Conservation (phyloP, 2,113 vertebrate species). For the Petromus typicus region DNA sequence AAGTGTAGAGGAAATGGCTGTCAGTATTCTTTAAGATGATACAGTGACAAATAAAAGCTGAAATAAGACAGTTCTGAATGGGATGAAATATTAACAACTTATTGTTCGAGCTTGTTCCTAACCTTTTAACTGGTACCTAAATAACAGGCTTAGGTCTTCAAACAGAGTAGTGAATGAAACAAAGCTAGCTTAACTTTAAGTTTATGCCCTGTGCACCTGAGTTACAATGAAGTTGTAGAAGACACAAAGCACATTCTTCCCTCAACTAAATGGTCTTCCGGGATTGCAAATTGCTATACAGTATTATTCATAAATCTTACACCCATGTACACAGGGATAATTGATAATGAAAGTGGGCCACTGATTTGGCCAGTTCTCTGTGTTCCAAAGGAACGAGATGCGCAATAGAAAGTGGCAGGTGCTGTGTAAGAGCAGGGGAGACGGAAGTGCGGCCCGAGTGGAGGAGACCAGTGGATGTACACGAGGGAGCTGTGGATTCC, state of each 20-base stretch:
- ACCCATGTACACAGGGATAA: not conserved
- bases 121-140: not conserved
- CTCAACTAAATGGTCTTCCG: not conserved
- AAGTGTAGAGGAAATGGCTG: conserved; percentile 64
- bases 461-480: too few relatives aligned
- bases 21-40: conserved; percentile 62
- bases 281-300: not conserved
- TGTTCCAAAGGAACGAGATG: not conserved
- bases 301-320: not conserved
- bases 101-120: not conserved
- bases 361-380: not conserved
- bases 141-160: not conserved
- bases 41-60: conserved; percentile 62
- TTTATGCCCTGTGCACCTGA: not conserved
- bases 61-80: conserved; percentile 32
- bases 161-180: not conserved
- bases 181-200: conserved; percentile 33
- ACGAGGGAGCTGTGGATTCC: not conserved
- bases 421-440: not conserved
- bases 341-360: not conserved
- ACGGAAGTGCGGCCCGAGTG: too few relatives aligned
- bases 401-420: not conserved
- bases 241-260: not conserved
- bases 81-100: conserved; percentile 64
- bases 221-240: not conserved